Conservation (phyloP, 2,113 vertebrate species). For the Oryzias melastigma region DNA sequence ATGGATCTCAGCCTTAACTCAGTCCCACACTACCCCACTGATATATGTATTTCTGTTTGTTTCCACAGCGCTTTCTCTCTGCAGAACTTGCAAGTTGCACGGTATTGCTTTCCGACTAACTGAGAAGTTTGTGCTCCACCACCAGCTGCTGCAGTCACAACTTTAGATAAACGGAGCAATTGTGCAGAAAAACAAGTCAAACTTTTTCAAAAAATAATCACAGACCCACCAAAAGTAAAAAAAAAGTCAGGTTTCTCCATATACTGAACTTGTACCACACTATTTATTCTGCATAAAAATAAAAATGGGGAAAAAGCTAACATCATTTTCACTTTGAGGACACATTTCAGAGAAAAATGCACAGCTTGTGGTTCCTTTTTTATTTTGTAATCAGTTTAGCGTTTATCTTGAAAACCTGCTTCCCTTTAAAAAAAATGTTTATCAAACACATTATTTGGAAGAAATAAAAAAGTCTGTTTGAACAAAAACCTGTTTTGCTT, state of each 20-base stretch:
- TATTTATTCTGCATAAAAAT: no score
- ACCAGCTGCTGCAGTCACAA: constrained; percentile 1
- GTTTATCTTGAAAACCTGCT: no score
- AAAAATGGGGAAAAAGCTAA: no score
- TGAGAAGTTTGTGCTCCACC: constrained; percentile 7
- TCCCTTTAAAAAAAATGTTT: no score
- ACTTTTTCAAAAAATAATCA: background rate
- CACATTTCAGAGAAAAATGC: no score
- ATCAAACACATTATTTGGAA: no score
- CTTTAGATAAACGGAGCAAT: constrained; percentile 25
- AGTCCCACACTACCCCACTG: background rate
- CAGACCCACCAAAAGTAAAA: constrained; percentile 1
- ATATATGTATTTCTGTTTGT: background rate
- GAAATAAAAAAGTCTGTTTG: no score
- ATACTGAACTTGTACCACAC: no score
- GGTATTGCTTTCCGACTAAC: background rate
- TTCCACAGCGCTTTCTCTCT: background rate
- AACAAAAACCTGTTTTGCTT: background rate
- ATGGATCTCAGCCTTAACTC: background rate
- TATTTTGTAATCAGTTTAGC: no score
- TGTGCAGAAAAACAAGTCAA: constrained; percentile 14
- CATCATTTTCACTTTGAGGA: no score
- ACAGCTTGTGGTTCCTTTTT: no score
- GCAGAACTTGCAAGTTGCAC: background rate
- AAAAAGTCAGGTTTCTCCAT: background rate